Evolutionary conservation across 2,113 vertebrate genomes (phyloP), one percentile per base, ranked within the genome.

Genomic region (Petromus typicus): DNA sequence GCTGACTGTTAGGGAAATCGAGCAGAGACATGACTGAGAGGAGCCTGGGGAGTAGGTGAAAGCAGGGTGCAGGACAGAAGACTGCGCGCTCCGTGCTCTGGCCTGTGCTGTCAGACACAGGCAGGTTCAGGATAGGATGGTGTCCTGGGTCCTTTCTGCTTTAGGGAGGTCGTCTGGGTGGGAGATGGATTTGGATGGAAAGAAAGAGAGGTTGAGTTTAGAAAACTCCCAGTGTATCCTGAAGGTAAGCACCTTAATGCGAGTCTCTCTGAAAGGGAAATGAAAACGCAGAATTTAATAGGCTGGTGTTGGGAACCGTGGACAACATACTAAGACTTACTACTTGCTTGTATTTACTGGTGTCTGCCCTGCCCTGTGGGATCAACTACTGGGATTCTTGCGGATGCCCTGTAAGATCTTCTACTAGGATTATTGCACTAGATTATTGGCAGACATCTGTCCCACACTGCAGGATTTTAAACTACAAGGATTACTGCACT

Each of bases 271-370:
- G 61, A 32, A 18, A 85, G 59, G 13, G 23, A 84, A 87, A n/a
- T 90, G 13, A 84, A 92, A 90, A 59, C 67, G 86, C 40, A 91
- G 61, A 83, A 30, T 69, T 91, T 83, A 48, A 83, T 48, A 27
- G 20, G n/a, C n/a, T n/a, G n/a, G n/a, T n/a, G n/a, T n/a, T n/a
- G n/a, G n/a, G n/a, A n/a, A n/a, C n/a, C n/a, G n/a, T n/a, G n/a
- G n/a, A n/a, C n/a, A n/a, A n/a, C n/a, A n/a, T n/a, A n/a, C n/a
- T n/a, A n/a, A n/a, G n/a, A n/a, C n/a, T n/a, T n/a, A n/a, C n/a
- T n/a, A n/a, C n/a, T n/a, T n/a, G n/a, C n/a, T n/a, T n/a, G n/a
- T n/a, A n/a, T n/a, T n/a, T n/a, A n/a, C n/a, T n/a, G n/a, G n/a
- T n/a, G n/a, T n/a, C n/a, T n/a, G n/a, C n/a, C n/a, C n/a, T n/a